Evolutionary conservation across 1,140 invertebrate genomes (phyloP), one percentile per base, ranked within the genome.

Genomic region (Euborellia annulipes): DNA sequence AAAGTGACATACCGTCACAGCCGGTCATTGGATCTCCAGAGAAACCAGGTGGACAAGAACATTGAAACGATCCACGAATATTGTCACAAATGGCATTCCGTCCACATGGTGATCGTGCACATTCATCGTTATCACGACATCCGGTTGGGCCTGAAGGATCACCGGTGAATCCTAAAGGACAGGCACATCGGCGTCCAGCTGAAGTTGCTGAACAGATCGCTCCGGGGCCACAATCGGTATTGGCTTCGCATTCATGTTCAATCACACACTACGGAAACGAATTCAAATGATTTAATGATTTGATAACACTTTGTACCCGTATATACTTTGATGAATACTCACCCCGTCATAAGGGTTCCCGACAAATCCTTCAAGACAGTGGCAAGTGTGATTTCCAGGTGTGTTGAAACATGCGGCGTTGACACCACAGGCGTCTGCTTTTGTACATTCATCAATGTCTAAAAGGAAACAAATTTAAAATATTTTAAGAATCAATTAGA

Each of bases 361-460:
- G 45, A 75, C 70, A 60, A 76, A 92, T 50, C 90, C 90, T 40
- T 76, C 69, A 50, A 75, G 76, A 66, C 88, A 93, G 23, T 69
- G 58, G 62, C 90, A 94, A 6, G 79, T 88, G 58, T 88, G 90
- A 62, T 91, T 91, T 56, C 89, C 90, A 20, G 77, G 76, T 32
- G 72, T 75, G 62, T 95, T 94, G 46, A 73, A 70, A 59, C 90
- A 95, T 18, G 80, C 53, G 14, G 86, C 79, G 56, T 86, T 82
- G 22, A 67, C 63, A 34, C 85, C 87, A 58, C 87, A 93, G 43
- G 82, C 75, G 52, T 74, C 72, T 13, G 82, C 76, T 57, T 76
- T 71, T 51, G 65, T 56, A 64, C 89, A 94, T 67, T 93, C 89
- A 58, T 94, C 72, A 37, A 92, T 79, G 68, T 94, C 89, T 75